Evolutionary conservation across 2,797 vertebrate species (phyloP), one percentile per base, ranked within the genome.

Genomic region (Neopelma chrysocephalum): DNA sequence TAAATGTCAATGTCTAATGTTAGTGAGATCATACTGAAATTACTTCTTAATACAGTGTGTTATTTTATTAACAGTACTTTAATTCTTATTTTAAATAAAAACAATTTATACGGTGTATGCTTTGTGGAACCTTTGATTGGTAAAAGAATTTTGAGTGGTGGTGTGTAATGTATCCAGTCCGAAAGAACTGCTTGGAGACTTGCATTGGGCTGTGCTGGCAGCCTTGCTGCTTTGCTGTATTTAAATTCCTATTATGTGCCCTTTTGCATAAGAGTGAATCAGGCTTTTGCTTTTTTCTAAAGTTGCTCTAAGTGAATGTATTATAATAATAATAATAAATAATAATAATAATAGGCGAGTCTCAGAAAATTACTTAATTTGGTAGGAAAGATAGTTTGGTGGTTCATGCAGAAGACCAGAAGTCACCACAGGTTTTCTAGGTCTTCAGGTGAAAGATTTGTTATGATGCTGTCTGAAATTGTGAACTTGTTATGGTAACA

Each of bases 201-300:
- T 85, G 75, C 22, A 58, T 5, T 80, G 68, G 71, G n/a, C 25
- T 77, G 12, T 93, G 40, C 56, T 80, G 64, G 40, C 80, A 78
- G 32, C 51, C 31, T 80, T 77, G 27, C 13, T 18, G 9, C 32
- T 31, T 83, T 27, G 14, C 34, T 71, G 11, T 60, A 5, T 86
- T 80, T 76, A 34, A 72, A 58, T 88, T 82, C 27, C 43, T 77
- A 0, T 57, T 56, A 32, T 2, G 18, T 93, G 38, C 25, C 36
- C 11, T 50, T n/a, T 45, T 83, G 65, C 15, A 1, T 21, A 32
- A 68, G 62, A 92, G 16, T 50, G 57, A 53, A 36, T 77, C 7
- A 11, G 48, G 21, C 21, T 88, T 88, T 73, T 79, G 73, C 40
- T 54, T 86, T 68, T 90, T 91, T 89, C 92, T 95, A 21, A 88